phyloP scores from a whole-genome alignment of 2,113 vertebrate species.

The Cephalopterus ornatus region DNA sequence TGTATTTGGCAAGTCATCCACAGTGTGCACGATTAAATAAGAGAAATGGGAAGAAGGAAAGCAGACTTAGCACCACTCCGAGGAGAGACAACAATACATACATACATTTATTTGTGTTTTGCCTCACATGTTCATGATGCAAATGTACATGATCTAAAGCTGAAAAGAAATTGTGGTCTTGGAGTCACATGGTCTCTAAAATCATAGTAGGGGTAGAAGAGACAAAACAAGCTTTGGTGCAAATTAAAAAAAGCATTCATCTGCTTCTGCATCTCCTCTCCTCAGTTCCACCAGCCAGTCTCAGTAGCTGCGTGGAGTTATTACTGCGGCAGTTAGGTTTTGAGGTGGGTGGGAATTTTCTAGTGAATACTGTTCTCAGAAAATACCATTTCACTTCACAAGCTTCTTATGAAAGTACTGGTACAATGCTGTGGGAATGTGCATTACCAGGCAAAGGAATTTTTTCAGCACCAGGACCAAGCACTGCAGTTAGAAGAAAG shows the following conservation, averaged over 20 bases:
- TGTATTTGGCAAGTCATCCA: fast-evolving
- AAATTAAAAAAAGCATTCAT: neutral
- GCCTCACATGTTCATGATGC: neutral
- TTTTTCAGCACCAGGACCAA: neutral
- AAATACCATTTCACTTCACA: neutral
- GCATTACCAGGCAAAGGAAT: neutral
- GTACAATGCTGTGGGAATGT: neutral
- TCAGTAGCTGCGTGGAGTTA: neutral
- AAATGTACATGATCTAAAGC: neutral
- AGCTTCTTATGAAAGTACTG: neutral
- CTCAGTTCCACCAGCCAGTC: neutral
- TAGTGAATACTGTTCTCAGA: neutral
- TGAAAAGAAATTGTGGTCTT: neutral
- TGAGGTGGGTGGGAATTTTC: slow-evolving; percentile 15
- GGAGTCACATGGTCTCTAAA: neutral
- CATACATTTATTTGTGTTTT: neutral
- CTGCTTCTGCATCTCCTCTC: neutral
- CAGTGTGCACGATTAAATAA: neutral
- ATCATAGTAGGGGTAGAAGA: neutral
- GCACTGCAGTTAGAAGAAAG: neutral
- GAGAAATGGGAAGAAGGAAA: neutral
- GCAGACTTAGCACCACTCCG: neutral
- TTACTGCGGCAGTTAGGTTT: neutral
- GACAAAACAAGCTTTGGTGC: neutral
- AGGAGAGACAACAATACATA: neutral